Base-by-base conservation (phyloP, 2,888 invertebrate species). In the Lasioglossum zephyrum region DNA sequence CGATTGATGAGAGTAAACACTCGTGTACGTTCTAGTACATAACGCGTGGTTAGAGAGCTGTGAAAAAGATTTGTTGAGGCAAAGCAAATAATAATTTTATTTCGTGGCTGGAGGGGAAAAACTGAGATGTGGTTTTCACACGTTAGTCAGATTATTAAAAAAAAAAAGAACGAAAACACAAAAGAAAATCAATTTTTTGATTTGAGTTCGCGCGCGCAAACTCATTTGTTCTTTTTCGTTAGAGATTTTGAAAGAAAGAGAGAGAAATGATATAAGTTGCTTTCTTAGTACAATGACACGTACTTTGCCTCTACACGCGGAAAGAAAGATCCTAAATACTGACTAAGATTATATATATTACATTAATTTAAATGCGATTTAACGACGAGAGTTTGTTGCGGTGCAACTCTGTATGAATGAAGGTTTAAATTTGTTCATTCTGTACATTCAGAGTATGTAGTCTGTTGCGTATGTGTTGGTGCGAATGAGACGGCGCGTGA, bases 21-120 rank as follows among this genome's bases (percentile, higher is more conserved):
- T 93, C 92, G 91, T 95, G 95, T 94, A 93, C 94, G 94, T 94
- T 93, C 91, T 94, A 94, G 94, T 94, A 93, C 93, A 81, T 63
- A 74, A 41, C 41, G 70, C 78, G 79, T 82, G 87, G 72, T 89
- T 89, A 86, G 83, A 80, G 81, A 89, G 85, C 80, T 81, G 77
- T 75, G 79, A 82, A 60, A 82, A 72, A 60, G 69, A 84, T 79
- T 87, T 78, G 85, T 86, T 49, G 69, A 88, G 73, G 78, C 74
- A 57, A 84, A 73, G 75, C 70, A 73, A 84, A 79, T 75, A 75
- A 80, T 87, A 79, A 85, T 88, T 89, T 84, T 79, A 77, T 85
- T 81, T 80, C 44, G n/a, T 81, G 82, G 77, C 31, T 88, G 85
- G 82, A 79, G 81, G 39, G 70, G 85, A 49, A 86, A 82, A 88